These are phyloP conservation scores for Mesoclemmys tuberculata DNA, from an alignment of 2,113 vertebrate genomes.

Conservation along the genomic window DNA sequence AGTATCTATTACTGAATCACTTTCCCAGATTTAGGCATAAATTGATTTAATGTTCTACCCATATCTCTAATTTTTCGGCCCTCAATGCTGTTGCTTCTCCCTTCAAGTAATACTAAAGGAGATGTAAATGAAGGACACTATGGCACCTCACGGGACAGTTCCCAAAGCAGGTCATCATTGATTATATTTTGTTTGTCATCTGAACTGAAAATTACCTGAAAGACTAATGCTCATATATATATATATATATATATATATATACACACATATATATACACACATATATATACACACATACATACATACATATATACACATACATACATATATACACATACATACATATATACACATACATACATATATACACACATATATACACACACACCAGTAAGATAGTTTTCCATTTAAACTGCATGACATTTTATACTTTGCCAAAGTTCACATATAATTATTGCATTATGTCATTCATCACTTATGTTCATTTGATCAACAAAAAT, in stretches of 20 bases:
- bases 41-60: too few relatives aligned
- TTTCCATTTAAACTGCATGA: slow-evolving; percentile 62
- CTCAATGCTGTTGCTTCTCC: slow-evolving; percentile 56
- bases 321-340: too few relatives aligned
- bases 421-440: slow-evolving; percentile 29
- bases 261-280: too few relatives aligned
- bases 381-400: slow-evolving; percentile 70
- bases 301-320: too few relatives aligned
- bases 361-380: too few relatives aligned
- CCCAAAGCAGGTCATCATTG: slow-evolving; percentile 63
- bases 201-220: too few relatives aligned
- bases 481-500: slow-evolving; percentile 45
- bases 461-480: neutral
- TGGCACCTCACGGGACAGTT: slow-evolving; percentile 67
- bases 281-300: too few relatives aligned
- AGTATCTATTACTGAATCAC: too few relatives aligned
- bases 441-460: slow-evolving; percentile 57
- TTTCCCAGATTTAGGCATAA: too few relatives aligned
- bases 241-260: too few relatives aligned
- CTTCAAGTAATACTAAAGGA: slow-evolving; percentile 68
- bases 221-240: too few relatives aligned
- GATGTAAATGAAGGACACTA: slow-evolving; percentile 68
- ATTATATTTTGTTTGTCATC: slow-evolving; percentile 70
- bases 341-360: too few relatives aligned
- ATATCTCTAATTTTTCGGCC: slow-evolving; percentile 29